Conservation (phyloP, 2,888 invertebrate species). For the Muschampia plurimacula region DNA sequence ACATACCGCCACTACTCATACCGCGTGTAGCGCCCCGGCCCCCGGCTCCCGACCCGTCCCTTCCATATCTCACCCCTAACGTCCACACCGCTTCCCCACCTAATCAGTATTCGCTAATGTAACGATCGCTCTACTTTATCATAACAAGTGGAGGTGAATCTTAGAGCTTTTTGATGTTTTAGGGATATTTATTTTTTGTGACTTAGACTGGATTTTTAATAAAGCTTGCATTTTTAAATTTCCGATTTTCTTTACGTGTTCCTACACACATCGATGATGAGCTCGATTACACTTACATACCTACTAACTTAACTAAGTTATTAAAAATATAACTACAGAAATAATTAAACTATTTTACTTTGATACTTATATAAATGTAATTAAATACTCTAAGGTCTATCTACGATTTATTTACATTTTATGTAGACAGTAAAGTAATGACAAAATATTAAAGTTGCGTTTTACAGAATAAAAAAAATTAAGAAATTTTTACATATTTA, state of each 20-base stretch:
- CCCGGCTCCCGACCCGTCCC: conserved; percentile 50
- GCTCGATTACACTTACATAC: conserved; percentile 57
- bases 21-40: conserved; percentile 89
- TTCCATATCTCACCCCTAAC: conserved; percentile 51
- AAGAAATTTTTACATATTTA: too few relatives aligned
- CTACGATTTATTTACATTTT: too few relatives aligned
- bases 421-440: too few relatives aligned
- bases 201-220: conserved; percentile 83
- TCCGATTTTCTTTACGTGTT: conserved; percentile 69
- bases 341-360: too few relatives aligned
- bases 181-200: conserved; percentile 64
- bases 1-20: conserved; percentile 94
- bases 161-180: conserved; percentile 70
- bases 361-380: too few relatives aligned
- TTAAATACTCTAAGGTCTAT: too few relatives aligned
- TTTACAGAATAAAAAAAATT: too few relatives aligned
- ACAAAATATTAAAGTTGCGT: too few relatives aligned
- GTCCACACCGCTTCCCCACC: conserved; percentile 58
- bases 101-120: conserved; percentile 82
- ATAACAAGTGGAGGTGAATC: conserved; percentile 74
- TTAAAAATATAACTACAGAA: background rate
- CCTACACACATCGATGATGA: conserved; percentile 69
- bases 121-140: conserved; percentile 79
- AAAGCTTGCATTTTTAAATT: conserved; percentile 83
- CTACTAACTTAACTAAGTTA: conserved; percentile 62